These are phyloP conservation scores for Eudemis profundana DNA, from an alignment of 2,888 invertebrate genomes.

Conservation along the genomic window DNA sequence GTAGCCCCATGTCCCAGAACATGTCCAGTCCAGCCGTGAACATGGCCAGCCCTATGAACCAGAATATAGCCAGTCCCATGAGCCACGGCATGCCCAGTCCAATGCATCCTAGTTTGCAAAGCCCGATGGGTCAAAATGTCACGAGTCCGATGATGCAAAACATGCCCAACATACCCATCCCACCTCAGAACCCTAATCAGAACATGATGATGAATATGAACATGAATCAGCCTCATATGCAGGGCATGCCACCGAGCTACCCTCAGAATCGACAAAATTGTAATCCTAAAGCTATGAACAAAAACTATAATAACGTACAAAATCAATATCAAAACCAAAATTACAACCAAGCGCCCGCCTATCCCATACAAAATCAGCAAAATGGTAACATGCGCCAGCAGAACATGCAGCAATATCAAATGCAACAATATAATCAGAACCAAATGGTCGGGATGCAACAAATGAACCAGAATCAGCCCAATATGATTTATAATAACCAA, in stretches of 20 bases:
- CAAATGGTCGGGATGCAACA: constrained; percentile 64
- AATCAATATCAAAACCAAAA: constrained; percentile 75
- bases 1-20: constrained; percentile 67
- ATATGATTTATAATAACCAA: constrained; percentile 68
- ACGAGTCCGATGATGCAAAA: constrained; percentile 78
- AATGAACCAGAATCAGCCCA: constrained; percentile 64
- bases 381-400: constrained; percentile 67
- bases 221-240: constrained; percentile 63
- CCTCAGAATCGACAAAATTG: constrained; percentile 67
- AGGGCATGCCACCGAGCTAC: constrained; percentile 58
- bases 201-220: constrained; percentile 67
- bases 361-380: constrained; percentile 68
- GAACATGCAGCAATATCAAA: constrained; percentile 75
- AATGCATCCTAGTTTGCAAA: constrained; percentile 75
- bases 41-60: constrained; percentile 68
- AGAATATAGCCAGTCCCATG: constrained; percentile 73
- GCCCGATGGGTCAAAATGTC: constrained; percentile 77
- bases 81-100: constrained; percentile 80
- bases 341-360: constrained; percentile 67
- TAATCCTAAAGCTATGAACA: constrained; percentile 67
- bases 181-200: constrained; percentile 60
- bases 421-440: constrained; percentile 72
- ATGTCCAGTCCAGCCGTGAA: constrained; percentile 73
- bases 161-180: constrained; percentile 71
- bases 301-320: constrained; percentile 65